A percentile compares a stretch with the other conserved stretches of the same genome.
phyloP scores from a whole-genome alignment of 2,888 invertebrate species.

The Cheilosia pagana region DNA sequence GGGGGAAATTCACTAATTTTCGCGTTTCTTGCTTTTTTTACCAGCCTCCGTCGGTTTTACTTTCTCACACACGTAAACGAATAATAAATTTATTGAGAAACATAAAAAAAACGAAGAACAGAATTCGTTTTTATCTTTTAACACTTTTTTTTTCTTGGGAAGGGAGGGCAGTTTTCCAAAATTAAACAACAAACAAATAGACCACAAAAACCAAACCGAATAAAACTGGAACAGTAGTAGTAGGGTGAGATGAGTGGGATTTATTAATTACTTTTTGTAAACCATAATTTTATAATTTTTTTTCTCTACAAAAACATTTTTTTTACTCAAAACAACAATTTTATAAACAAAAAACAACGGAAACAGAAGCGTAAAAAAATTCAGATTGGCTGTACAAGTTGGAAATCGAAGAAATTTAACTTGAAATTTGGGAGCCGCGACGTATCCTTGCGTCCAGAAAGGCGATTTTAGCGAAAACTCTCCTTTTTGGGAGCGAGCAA shows the following conservation, averaged over 20 bases:
- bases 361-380: not conserved
- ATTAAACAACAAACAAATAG: conserved; percentile 15
- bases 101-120: conserved; percentile 17
- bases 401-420: conserved; percentile 16
- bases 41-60: conserved; percentile 33
- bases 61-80: conserved; percentile 57
- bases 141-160: conserved; percentile 8
- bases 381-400: not conserved
- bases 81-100: conserved; percentile 17
- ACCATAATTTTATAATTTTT: conserved; percentile 19
- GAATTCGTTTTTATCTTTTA: conserved; percentile 10
- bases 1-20: conserved; percentile 43
- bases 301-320: not conserved
- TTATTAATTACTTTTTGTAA: conserved; percentile 14
- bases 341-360: conserved; percentile 30
- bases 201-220: conserved; percentile 41
- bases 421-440: conserved; percentile 47
- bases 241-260: conserved; percentile 4
- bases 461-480: conserved; percentile 64
- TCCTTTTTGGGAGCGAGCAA: conserved; percentile 67
- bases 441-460: conserved; percentile 56
- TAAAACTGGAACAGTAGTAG: conserved; percentile 42
- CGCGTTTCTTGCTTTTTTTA: conserved; percentile 28
- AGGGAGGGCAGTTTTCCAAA: conserved; percentile 42
- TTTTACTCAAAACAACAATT: too few species aligned